A percentile compares a stretch with the other conserved stretches of the same genome.
Conservation (phyloP, 1,140 invertebrate genomes). For the Lepidotrigona ventralis region DNA sequence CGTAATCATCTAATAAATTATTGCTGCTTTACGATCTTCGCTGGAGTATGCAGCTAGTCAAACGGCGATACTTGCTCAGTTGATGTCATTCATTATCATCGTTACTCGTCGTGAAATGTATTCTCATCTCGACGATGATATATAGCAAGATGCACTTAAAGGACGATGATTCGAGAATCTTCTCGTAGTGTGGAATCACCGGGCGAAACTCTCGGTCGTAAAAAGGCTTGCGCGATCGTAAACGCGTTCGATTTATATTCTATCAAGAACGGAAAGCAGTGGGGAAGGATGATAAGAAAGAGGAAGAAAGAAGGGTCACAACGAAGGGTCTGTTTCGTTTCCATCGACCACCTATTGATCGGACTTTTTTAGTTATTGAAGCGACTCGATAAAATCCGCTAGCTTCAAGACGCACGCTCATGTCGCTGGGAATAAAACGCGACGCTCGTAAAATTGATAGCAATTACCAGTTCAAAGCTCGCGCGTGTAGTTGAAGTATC, state of each 20-base stretch:
- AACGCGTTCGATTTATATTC: neutral
- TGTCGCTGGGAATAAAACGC: neutral
- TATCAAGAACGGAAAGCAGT: neutral
- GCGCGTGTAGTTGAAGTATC: neutral
- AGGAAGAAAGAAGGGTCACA: neutral
- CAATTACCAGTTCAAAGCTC: neutral
- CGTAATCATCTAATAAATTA: constrained; percentile 14
- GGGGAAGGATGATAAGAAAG: neutral
- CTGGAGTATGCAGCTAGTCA: neutral
- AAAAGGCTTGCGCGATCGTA: neutral
- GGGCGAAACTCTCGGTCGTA: neutral
- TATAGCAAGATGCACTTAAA: neutral
- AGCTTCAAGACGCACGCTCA: neutral
- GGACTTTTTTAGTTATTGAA: neutral
- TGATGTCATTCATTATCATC: neutral
- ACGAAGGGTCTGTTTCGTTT: neutral
- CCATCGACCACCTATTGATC: neutral
- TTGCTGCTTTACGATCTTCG: neutral
- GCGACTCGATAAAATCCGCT: neutral
- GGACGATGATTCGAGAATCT: neutral
- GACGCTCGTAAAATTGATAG: neutral
- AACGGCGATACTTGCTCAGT: neutral
- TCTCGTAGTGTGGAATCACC: neutral
- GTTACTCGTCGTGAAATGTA: too few relatives aligned
- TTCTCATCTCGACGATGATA: neutral